These are phyloP conservation scores for Eulimnadia texana DNA, from an alignment of 1,140 invertebrate genomes.

Conservation along the genomic window DNA sequence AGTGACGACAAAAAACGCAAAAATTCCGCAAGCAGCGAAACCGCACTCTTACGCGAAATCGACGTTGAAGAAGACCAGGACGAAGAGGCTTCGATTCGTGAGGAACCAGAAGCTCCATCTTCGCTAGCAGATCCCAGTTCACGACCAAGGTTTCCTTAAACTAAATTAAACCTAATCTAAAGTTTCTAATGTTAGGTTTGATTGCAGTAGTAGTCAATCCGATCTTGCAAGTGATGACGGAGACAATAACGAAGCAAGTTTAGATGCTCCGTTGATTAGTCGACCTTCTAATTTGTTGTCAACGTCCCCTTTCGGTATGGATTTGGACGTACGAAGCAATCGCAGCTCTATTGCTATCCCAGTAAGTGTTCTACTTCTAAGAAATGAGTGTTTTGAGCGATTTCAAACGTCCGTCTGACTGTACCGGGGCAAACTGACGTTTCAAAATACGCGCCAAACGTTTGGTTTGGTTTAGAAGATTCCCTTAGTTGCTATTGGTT, in stretches of 20 bases:
- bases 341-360: conserved; percentile 38
- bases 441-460: no score
- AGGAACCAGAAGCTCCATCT: not conserved
- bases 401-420: no score
- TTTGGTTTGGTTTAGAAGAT: no score
- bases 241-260: not conserved
- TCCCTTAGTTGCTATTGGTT: no score
- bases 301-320: conserved; percentile 34
- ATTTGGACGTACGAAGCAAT: conserved; percentile 38
- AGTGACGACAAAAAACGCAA: not conserved
- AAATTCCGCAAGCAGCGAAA: conserved; percentile 7
- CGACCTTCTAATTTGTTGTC: not conserved
- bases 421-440: no score
- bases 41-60: conserved; percentile 4
- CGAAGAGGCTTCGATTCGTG: not conserved
- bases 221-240: not conserved
- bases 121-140: not conserved
- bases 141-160: not conserved
- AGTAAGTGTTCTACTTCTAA: no score
- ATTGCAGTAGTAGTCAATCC: not conserved
- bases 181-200: no score
- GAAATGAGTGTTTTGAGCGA: no score
- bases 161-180: no score
- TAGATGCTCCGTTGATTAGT: not conserved
- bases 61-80: not conserved